Conservation (phyloP, 2,888 invertebrate genomes). For the Oscheius sp. region DNA sequence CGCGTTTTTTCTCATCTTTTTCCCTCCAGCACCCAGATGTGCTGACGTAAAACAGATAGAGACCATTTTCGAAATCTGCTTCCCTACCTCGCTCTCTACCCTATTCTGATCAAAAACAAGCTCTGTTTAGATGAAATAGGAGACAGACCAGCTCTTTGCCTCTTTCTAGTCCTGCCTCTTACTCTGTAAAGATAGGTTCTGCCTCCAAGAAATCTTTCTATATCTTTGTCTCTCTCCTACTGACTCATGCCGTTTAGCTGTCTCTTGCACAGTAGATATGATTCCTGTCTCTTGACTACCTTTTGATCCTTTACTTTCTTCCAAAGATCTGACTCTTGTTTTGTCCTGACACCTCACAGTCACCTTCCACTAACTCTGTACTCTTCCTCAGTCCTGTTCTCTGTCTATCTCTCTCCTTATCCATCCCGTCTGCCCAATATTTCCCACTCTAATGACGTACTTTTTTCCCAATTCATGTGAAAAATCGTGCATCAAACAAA, state of each 20-base stretch:
- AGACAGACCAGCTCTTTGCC: no score
- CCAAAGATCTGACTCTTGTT: not conserved
- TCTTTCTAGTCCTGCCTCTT: not conserved
- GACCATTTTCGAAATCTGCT: no score
- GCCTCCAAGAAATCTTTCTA: constrained; percentile 2
- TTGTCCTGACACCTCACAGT: not conserved
- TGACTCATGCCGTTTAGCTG: not conserved
- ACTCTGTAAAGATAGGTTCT: not conserved
- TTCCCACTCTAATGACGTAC: no score
- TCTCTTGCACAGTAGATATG: not conserved
- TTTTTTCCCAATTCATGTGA: no score
- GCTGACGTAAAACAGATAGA: no score
- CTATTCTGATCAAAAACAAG: no score
- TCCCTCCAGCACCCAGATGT: no score
- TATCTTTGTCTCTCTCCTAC: constrained; percentile 4
- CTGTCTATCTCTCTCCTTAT: not conserved
- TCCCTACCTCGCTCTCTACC: no score
- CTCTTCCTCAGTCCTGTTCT: not conserved
- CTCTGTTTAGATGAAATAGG: no score
- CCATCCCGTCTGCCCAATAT: not conserved
- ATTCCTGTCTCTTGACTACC: not conserved
- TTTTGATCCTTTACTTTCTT: not conserved
- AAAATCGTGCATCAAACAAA: no score
- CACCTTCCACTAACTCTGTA: not conserved
- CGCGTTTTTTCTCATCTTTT: no score